Conservation (phyloP, 2,888 invertebrate species). For the Ramazzottius varieornatus region DNA sequence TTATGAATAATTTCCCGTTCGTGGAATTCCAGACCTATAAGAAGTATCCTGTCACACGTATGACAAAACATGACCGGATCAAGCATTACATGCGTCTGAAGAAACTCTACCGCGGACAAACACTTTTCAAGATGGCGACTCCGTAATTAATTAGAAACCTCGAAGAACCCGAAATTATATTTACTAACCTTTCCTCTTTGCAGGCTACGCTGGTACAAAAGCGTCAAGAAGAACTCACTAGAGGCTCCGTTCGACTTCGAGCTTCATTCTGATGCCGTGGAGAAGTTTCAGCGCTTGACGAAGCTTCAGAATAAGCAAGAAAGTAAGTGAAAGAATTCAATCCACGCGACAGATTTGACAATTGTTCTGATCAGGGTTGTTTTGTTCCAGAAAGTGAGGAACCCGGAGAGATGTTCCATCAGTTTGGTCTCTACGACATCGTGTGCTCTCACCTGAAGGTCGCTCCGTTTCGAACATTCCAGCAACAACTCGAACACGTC, state of each 20-base stretch:
- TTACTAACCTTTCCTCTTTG: neutral
- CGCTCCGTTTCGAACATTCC: neutral
- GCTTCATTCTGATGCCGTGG: neutral
- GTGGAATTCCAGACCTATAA: neutral
- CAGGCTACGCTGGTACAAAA: neutral
- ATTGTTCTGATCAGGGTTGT: neutral
- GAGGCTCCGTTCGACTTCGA: neutral
- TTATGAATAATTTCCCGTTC: neutral
- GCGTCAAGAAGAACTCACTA: neutral
- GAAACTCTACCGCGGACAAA: neutral
- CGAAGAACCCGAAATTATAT: neutral
- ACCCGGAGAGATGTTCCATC: neutral
- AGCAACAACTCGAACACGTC: neutral
- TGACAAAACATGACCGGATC: neutral
- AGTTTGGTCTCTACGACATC: neutral
- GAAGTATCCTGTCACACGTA: neutral
- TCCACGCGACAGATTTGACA: neutral
- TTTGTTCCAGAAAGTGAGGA: neutral
- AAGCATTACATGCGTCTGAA: neutral
- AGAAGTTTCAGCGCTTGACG: neutral
- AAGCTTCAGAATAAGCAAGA: neutral
- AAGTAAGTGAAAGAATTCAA: neutral
- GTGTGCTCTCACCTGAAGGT: neutral
- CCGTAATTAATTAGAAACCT: neutral
- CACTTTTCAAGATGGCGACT: neutral